These are phyloP conservation scores for Dicyrtoma fusca DNA, from an alignment of 2,888 invertebrate species.

Conservation along the genomic window DNA sequence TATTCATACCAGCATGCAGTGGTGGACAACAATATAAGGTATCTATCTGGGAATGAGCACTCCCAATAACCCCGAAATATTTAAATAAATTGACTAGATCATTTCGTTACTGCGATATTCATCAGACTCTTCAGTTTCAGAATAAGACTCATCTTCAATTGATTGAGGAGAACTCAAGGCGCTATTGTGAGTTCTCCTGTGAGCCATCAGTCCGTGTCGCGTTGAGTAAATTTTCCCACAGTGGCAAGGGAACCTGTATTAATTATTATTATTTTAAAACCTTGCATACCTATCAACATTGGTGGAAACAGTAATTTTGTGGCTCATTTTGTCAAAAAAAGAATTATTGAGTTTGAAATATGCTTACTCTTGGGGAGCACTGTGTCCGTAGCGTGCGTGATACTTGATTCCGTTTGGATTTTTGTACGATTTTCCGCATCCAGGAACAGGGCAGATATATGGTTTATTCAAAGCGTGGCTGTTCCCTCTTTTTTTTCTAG, in stretches of 20 bases:
- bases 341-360: no score
- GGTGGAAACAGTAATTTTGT: not conserved
- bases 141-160: not conserved
- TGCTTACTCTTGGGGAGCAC: conserved; percentile 79
- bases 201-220: conserved; percentile 75
- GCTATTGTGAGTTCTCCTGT: conserved; percentile 65
- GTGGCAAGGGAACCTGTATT: conserved; percentile 70
- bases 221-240: conserved; percentile 87
- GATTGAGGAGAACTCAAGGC: conserved; percentile 39
- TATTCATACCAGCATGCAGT: no score
- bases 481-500: conserved; percentile 13
- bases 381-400: conserved; percentile 84
- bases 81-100: conserved; percentile 13
- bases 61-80: no score
- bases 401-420: conserved; percentile 88
- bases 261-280: conserved; percentile 7
- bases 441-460: conserved; percentile 73
- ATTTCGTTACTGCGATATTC: conserved; percentile 6
- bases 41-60: no score
- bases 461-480: conserved; percentile 30
- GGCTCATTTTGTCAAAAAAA: no score
- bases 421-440: conserved; percentile 84
- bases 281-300: no score
- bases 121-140: conserved; percentile 17
- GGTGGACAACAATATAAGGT: no score